Evolutionary conservation across 2,113 vertebrate genomes (phyloP), one percentile per base, ranked within the genome.

Genomic region (Madoqua kirkii): DNA sequence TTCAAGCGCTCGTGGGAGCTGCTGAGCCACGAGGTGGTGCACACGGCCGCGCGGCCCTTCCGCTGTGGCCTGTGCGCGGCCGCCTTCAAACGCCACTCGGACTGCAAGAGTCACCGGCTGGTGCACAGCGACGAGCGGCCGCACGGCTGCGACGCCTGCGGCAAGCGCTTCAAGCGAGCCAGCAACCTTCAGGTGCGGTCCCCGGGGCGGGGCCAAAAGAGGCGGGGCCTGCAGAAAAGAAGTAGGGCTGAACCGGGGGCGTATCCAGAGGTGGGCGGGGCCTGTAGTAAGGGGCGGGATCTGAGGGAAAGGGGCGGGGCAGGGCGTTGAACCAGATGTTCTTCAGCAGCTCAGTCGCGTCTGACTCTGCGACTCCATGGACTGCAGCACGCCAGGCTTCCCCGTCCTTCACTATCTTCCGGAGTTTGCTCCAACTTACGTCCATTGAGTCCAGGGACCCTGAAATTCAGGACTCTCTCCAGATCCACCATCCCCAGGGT

Each of bases 1-100:
- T 98, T 98, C 98, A 98, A 98, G 10, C 14, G 97, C 1, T 81
- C 97, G 0, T 98, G 98, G 98, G 98, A 98, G 95, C 98, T 98
- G 25, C 97, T 98, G 82, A 98, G 98, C 94, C 98, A 98, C 0
- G 87, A 98, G 83, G 98, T 98, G 36, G 98, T 98, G 0, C 98
- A 98, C 97, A 98, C 97, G 0, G 97, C 98, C 89, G 98, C 98
- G 12, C 97, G 98, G 0, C 98, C 98, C 0, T 98, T 92, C 74
- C 96, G 96, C 60, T 98, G 98, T 0, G 40, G 40, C 13, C 96
- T 98, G 0, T 98, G 98, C 74, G 95, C 13, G 15, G 98, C 98
- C 7, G 96, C 98, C 67, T 98, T 98, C 95, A 98, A 98, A 36
- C 96, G 98, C 3, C 98, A 97, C 95, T 98, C 98, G 1, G 98